phyloP scores from a whole-genome alignment of 2,888 invertebrate genomes.

The Macrophya alboannulata region DNA sequence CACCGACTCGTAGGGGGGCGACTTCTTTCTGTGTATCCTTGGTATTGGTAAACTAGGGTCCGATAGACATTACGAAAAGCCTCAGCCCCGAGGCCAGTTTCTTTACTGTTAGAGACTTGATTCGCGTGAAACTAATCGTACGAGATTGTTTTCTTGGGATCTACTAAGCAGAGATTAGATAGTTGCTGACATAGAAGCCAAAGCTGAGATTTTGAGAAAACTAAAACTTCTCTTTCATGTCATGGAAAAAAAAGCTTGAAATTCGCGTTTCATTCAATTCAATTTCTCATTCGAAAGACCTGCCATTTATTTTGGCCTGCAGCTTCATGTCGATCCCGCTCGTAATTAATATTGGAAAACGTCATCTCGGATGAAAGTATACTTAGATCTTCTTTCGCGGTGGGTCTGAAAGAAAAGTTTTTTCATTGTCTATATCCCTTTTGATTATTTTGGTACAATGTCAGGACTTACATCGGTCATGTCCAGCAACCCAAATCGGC shows the following conservation, averaged over 20 bases:
- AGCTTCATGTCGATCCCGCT: neutral
- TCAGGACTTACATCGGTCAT: neutral
- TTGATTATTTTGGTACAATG: neutral
- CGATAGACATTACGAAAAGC: neutral
- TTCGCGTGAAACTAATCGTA: conserved; percentile 29
- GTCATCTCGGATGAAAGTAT: neutral
- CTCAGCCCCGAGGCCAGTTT: neutral
- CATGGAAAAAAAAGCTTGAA: neutral
- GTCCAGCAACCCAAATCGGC: neutral
- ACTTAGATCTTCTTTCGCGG: neutral
- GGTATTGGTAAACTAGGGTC: conserved; percentile 6
- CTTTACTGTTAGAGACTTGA: neutral
- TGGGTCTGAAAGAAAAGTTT: conserved; percentile 11
- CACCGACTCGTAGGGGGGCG: conserved; percentile 15
- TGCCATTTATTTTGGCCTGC: neutral
- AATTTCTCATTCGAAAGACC: neutral
- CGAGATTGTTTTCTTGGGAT: conserved; percentile 11
- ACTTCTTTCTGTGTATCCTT: neutral
- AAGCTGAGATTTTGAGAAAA: neutral
- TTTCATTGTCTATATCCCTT: neutral
- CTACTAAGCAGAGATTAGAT: neutral
- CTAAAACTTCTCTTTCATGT: too few species aligned
- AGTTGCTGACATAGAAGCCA: neutral
- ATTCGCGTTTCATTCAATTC: neutral
- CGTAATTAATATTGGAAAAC: neutral